phyloP scores from a whole-genome alignment of 2,113 vertebrate species.

The Vulpes lagopus region DNA sequence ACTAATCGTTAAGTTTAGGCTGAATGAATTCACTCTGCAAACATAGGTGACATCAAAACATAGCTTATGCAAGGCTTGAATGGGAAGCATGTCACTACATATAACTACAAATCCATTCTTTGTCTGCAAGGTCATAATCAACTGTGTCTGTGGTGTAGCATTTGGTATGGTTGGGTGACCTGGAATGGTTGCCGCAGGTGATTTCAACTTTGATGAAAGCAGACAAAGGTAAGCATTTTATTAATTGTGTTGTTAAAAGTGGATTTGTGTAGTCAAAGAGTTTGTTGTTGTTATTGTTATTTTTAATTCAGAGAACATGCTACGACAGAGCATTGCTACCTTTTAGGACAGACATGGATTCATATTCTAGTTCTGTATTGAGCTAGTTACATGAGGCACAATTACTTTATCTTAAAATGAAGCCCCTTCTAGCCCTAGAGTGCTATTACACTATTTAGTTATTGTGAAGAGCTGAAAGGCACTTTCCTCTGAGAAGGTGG shows the following conservation, averaged over 20 bases:
- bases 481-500: neutral
- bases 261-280: neutral
- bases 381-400: neutral
- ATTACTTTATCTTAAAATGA: conserved; percentile 17
- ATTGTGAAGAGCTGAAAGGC: neutral
- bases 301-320: conserved; percentile 65
- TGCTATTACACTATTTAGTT: neutral
- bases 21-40: conserved; percentile 61
- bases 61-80: conserved; percentile 22
- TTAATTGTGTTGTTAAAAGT: conserved; percentile 50
- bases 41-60: conserved; percentile 66
- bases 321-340: conserved; percentile 6
- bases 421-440: no score
- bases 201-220: conserved; percentile 57
- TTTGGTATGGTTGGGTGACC: conserved; percentile 9
- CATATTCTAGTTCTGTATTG: neutral
- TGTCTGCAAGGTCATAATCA: conserved; percentile 61
- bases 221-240: neutral
- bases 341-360: conserved; percentile 16
- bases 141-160: neutral
- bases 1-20: conserved; percentile 51
- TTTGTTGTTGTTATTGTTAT: conserved; percentile 18
- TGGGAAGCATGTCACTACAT: conserved; percentile 54
- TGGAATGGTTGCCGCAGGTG: conserved; percentile 5
- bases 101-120: conserved; percentile 59